A percentile compares a stretch with the other conserved stretches of the same genome.
Evolutionary conservation across 2,797 vertebrate species (phyloP).

Genomic region (Eremophila alpestris): DNA sequence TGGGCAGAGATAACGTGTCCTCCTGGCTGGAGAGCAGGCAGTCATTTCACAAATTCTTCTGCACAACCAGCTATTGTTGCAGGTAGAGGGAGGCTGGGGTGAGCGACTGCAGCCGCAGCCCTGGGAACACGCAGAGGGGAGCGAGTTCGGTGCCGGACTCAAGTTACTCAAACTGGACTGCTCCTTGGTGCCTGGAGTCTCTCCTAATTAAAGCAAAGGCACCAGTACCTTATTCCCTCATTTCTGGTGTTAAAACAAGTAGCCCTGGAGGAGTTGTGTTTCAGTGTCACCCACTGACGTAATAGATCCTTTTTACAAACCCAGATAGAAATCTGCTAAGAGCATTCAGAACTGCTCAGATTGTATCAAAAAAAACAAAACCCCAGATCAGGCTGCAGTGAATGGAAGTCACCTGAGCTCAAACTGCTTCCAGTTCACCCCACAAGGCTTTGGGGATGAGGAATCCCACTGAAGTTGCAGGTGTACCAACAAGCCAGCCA

Average conservation of each 20-base stretch:
- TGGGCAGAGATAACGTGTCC: conserved; percentile 74
- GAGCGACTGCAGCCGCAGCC: conserved; percentile 48
- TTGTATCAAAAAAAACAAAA: conserved; percentile 8
- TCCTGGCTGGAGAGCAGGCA: conserved; percentile 70
- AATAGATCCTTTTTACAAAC: conserved; percentile 20
- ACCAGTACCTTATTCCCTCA: conserved; percentile 10
- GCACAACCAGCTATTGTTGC: conserved; percentile 79
- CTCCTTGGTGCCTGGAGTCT: background rate
- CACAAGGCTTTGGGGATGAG: background rate
- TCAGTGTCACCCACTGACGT: conserved; percentile 45
- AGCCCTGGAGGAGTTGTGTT: conserved; percentile 17
- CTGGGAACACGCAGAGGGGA: conserved; percentile 5
- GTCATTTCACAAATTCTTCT: conserved; percentile 79
- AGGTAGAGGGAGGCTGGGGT: conserved; percentile 72
- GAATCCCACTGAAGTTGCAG: background rate
- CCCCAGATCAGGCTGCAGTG: background rate
- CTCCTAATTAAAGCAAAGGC: conserved; percentile 43
- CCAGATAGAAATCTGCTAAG: conserved; percentile 34
- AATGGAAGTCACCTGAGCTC: background rate
- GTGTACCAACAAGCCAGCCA: background rate
- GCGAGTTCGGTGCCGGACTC: background rate
- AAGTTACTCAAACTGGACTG: conserved; percentile 18
- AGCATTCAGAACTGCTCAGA: conserved; percentile 27
- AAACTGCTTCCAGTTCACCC: background rate
- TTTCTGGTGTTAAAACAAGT: conserved; percentile 52